Percentiles rank a stretch among this genome's conserved stretches.
phyloP scores from a whole-genome alignment of 92 coral and sea anemone genomes.

The Paramuricea clavata region DNA sequence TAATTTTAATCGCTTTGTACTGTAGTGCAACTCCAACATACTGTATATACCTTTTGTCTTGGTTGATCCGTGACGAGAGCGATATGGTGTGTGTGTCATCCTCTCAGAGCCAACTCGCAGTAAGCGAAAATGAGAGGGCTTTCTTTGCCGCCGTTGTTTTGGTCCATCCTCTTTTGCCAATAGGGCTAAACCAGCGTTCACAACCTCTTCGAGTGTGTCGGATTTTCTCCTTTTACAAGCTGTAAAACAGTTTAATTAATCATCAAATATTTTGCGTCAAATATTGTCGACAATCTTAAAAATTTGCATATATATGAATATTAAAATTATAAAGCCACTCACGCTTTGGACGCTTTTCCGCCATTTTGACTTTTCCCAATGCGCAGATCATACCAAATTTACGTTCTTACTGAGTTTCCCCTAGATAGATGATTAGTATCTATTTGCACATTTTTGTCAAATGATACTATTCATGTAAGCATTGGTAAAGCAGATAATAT shows the following conservation, averaged over 20 bases:
- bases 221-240: neutral
- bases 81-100: neutral
- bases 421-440: too few species aligned
- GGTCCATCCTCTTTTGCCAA: too few species aligned
- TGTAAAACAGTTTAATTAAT: neutral
- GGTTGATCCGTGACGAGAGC: neutral
- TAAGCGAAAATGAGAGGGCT: neutral
- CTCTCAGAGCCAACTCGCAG: neutral
- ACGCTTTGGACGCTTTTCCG: neutral
- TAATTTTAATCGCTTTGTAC: too few species aligned
- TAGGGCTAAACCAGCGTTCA: neutral
- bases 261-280: neutral
- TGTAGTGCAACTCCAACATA: too few species aligned
- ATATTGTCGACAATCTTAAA: too few species aligned
- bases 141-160: too few species aligned
- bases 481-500: too few species aligned
- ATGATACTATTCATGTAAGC: too few species aligned
- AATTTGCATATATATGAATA: too few species aligned
- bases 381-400: constrained; percentile 1
- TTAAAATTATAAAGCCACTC: neutral
- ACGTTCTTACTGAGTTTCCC: too few species aligned
- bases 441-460: too few species aligned
- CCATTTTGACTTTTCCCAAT: neutral
- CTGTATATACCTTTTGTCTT: neutral
- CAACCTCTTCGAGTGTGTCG: neutral